phyloP scores from a whole-genome alignment of 2,888 invertebrate species.

The Torymus texanus region DNA sequence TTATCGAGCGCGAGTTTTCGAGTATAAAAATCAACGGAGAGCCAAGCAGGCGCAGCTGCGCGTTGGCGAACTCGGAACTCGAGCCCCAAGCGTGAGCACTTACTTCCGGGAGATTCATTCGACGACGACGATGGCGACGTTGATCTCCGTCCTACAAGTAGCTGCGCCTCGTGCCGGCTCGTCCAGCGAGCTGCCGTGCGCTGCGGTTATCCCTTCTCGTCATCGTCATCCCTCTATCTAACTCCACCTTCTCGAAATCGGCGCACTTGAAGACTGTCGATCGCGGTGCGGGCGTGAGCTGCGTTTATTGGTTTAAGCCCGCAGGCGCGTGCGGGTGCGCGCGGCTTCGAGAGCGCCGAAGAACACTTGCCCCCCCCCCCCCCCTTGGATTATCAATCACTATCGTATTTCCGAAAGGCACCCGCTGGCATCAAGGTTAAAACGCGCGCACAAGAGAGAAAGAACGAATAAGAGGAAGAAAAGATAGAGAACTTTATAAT shows the following conservation, averaged over 20 bases:
- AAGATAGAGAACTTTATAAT: slow-evolving; percentile 10
- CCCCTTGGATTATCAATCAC: slow-evolving; percentile 34
- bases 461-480: too few species aligned
- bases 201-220: too few species aligned
- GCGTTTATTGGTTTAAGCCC: slow-evolving; percentile 24
- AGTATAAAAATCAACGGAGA: background rate
- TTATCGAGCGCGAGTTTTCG: background rate
- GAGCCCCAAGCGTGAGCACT: slow-evolving; percentile 37
- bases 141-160: too few species aligned
- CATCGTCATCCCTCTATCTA: background rate
- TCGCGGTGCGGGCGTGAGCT: background rate
- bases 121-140: too few species aligned
- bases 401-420: slow-evolving; percentile 15
- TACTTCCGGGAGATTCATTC: slow-evolving; percentile 39
- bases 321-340: background rate
- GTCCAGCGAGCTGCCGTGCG: slow-evolving; percentile 21
- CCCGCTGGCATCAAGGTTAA: slow-evolving; percentile 6
- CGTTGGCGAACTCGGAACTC: slow-evolving; percentile 21
- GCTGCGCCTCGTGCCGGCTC: background rate
- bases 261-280: background rate
- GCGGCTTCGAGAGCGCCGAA: too few species aligned
- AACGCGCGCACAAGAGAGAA: background rate
- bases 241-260: background rate
- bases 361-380: too few species aligned
- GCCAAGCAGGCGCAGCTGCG: slow-evolving; percentile 35